Evolutionary conservation across 2,888 invertebrate species (phyloP).

Genomic region (Melangyna quadrimaculata): DNA sequence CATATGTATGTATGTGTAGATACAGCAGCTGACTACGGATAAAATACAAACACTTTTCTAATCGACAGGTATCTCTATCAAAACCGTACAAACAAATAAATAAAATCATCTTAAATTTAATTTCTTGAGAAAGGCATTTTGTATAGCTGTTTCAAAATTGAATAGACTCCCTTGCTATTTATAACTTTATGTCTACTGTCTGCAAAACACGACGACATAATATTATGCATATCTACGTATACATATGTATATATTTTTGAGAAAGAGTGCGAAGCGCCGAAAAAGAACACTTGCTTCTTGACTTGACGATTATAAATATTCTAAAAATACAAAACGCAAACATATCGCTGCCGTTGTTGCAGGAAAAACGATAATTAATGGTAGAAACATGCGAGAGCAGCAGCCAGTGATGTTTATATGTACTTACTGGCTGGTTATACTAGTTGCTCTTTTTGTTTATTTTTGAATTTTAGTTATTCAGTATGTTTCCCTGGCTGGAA

Average conservation of each 20-base stretch:
- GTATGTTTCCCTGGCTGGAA: slow-evolving; percentile 46
- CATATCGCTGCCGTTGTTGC: slow-evolving; percentile 21
- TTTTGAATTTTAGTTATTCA: slow-evolving; percentile 19
- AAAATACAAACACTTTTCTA: neutral
- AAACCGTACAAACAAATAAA: neutral
- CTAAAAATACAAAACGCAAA: slow-evolving; percentile 61
- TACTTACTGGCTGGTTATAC: neutral
- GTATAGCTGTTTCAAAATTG: neutral
- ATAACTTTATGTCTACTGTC: slow-evolving; percentile 61
- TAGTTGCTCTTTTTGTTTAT: slow-evolving; percentile 16
- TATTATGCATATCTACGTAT: too few relatives aligned
- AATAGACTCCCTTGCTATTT: slow-evolving; percentile 49
- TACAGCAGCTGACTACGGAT: neutral
- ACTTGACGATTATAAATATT: slow-evolving; percentile 49
- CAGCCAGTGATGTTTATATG: too few relatives aligned
- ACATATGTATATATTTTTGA: too few relatives aligned
- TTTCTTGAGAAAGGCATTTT: neutral
- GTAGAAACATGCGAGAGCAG: slow-evolving; percentile 36
- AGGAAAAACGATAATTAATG: slow-evolving; percentile 60
- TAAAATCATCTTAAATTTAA: neutral
- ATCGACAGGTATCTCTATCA: neutral
- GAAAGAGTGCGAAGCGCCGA: slow-evolving; percentile 54
- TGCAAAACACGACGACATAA: slow-evolving; percentile 61
- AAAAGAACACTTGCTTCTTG: slow-evolving; percentile 67
- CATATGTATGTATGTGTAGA: too few relatives aligned